Percentiles rank a stretch among this genome's conserved stretches.
phyloP scores from a whole-genome alignment of 2,888 invertebrate genomes.

The Drosophila austrosaltans region DNA sequence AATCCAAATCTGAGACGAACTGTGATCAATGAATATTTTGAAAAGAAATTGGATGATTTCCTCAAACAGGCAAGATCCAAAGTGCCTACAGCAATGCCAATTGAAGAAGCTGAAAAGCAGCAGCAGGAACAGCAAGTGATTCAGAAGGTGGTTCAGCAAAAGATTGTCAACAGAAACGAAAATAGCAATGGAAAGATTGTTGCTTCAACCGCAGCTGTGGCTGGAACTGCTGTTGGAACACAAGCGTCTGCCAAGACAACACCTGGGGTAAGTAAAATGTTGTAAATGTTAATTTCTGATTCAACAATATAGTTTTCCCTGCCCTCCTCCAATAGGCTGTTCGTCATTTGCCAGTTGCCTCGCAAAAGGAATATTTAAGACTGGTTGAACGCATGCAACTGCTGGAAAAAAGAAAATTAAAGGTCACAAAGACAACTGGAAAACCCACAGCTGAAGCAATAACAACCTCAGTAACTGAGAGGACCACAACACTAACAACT shows the following conservation, averaged over 20 bases:
- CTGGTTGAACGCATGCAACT: slow-evolving; percentile 82
- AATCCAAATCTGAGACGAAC: slow-evolving; percentile 61
- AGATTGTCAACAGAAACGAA: not conserved
- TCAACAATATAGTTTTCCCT: no score
- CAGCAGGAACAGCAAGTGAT: not conserved
- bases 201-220: not conserved
- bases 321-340: slow-evolving; percentile 74
- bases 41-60: slow-evolving; percentile 80
- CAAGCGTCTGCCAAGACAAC: slow-evolving; percentile 51
- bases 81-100: slow-evolving; percentile 35
- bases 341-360: slow-evolving; percentile 81
- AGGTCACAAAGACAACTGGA: not conserved
- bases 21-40: slow-evolving; percentile 74
- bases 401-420: slow-evolving; percentile 62
- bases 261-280: slow-evolving; percentile 71
- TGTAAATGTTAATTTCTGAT: no score
- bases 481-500: not conserved
- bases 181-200: not conserved
- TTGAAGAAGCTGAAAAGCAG: slow-evolving; percentile 7
- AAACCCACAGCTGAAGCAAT: not conserved
- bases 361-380: slow-evolving; percentile 82
- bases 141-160: not conserved
- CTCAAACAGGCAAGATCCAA: slow-evolving; percentile 79
- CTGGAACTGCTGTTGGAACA: not conserved
- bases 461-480: not conserved